Percentiles rank a stretch among this genome's conserved stretches.
These are phyloP conservation scores for Oreocharis arfaki DNA, from an alignment of 2,113 vertebrate species.

Conservation along the genomic window DNA sequence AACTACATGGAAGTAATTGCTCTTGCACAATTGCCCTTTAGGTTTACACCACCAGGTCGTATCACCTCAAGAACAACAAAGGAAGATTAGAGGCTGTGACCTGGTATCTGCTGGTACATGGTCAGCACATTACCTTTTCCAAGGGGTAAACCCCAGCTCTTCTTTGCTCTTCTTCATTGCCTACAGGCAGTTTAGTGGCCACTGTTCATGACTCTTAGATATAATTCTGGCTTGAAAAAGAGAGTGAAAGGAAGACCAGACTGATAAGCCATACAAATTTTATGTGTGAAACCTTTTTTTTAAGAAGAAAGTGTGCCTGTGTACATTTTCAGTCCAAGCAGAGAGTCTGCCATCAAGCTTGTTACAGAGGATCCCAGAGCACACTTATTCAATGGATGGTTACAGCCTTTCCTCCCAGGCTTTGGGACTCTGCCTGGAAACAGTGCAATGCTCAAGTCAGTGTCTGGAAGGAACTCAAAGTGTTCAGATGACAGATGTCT, in stretches of 20 bases:
- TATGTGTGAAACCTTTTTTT: not conserved
- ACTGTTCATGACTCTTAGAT: not conserved
- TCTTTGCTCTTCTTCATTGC: not conserved
- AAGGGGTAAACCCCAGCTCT: not conserved
- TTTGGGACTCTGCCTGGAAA: not conserved
- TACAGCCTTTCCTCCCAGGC: not conserved
- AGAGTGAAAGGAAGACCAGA: not conserved
- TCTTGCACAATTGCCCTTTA: not conserved
- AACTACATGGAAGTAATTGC: not conserved
- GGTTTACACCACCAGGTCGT: not conserved
- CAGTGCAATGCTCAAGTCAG: not conserved
- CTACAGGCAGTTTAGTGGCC: not conserved
- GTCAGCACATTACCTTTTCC: not conserved
- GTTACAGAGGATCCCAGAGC: not conserved
- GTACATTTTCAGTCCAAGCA: not conserved
- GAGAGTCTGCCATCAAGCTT: not conserved
- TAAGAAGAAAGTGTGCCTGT: not conserved
- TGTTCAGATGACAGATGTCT: not conserved
- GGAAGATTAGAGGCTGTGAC: not conserved
- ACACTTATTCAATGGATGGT: not conserved
- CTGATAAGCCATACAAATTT: accelerated
- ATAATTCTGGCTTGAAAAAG: not conserved
- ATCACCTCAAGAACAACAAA: not conserved
- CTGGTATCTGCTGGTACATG: not conserved
- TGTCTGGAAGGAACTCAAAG: not conserved